Conservation (phyloP, 2,888 invertebrate species). For the Drosophila infuscata region DNA sequence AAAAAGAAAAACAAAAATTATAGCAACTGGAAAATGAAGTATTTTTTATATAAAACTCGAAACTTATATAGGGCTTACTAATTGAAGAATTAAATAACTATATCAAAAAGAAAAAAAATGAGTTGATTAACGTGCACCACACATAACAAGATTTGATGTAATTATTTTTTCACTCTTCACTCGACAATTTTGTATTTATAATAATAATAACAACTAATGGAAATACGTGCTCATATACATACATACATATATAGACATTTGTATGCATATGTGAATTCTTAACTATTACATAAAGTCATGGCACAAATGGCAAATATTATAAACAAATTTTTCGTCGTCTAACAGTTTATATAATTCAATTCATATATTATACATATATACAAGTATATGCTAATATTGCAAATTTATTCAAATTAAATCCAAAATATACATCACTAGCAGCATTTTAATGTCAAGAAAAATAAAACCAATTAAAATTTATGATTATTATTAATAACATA, state of each 20-base stretch:
- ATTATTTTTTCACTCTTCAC: conserved; percentile 44
- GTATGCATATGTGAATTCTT: conserved; percentile 13
- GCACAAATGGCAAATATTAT: conserved; percentile 32
- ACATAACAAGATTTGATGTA: conserved; percentile 39
- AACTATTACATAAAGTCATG: conserved; percentile 27
- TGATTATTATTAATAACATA: conserved; percentile 68
- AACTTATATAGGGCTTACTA: conserved; percentile 22
- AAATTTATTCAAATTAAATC: conserved; percentile 74
- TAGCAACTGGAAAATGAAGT: conserved; percentile 36
- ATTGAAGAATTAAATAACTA: conserved; percentile 6
- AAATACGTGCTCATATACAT: conserved; percentile 30
- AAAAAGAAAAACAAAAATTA: background rate
- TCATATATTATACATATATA: conserved; percentile 39
- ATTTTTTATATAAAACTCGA: conserved; percentile 65
- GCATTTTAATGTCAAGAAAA: conserved; percentile 74
- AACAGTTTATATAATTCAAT: conserved; percentile 65
- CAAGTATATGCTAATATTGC: conserved; percentile 46
- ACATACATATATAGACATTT: conserved; percentile 7
- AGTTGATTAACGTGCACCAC: conserved; percentile 27
- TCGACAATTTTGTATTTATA: conserved; percentile 31
- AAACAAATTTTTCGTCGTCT: conserved; percentile 67
- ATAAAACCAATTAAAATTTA: conserved; percentile 73
- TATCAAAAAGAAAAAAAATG: background rate
- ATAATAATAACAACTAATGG: conserved; percentile 18
- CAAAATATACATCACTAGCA: conserved; percentile 70